Base-by-base conservation (phyloP, 2,113 vertebrate species). In the Semnornis frantzii region DNA sequence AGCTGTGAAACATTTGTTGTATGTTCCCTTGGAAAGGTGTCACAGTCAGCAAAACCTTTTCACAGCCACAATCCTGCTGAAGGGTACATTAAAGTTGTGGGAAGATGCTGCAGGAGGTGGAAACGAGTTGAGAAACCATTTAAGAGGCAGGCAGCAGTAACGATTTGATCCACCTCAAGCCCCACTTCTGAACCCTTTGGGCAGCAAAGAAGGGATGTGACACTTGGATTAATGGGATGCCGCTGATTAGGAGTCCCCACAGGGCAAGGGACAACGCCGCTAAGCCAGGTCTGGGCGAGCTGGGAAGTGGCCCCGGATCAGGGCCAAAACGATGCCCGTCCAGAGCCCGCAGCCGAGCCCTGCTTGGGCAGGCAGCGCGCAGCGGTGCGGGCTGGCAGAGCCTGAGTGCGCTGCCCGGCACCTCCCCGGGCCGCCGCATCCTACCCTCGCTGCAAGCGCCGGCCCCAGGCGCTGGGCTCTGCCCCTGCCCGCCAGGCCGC, bases 81-180 rank as follows among this genome's bases (percentile, higher is more conserved):
- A 57, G 20, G 5, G 18, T 16, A 1, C 1, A 6, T 0, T 6
- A 19, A 44, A 37, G 68, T 3, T 19, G 27, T 4, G 7, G 31
- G 37, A 42, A 72, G 74, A 21, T 6, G 34, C 54, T 27, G 42
- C 25, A 9, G 65, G 33, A 34, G 70, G 5, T 15, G 5, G 37
- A 6, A 6, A 11, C 15, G 7, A 30, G 48, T 37, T 1, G 2
- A 80, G 69, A 54, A 42, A 4, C 12, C 3, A 5, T 25, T 28
- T 12, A 24, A 8, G 5, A 5, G 30, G 44, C 44, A 8, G 65
- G 42, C 60, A 37, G 10, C 21, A 1, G 0, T 11, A 8, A 7
- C 0, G 18, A 1, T 2, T 18, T 7, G 1, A 1, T 8, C 39
- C 15, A 15, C 3, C 30, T 9, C 31, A 12, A 30, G 13, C 2